Percentiles rank a stretch among this genome's conserved stretches.
Conservation (phyloP, 2,113 vertebrate genomes). For the Anser brachyrhynchus region DNA sequence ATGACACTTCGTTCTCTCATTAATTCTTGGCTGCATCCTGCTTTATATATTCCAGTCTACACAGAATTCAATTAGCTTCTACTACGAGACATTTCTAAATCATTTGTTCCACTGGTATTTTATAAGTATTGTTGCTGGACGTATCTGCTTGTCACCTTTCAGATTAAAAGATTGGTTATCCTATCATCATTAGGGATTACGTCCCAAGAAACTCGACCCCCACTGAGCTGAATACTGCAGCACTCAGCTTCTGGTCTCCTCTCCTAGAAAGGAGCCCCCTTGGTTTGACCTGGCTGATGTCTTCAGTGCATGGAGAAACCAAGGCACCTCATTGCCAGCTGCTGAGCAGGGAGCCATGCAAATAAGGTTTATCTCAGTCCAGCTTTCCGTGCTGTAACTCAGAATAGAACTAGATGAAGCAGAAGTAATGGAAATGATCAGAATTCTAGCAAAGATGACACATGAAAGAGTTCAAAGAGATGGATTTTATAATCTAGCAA, state of each 20-base stretch:
- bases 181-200: neutral
- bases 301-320: neutral
- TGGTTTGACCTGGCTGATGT: neutral
- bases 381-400: neutral
- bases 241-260: neutral
- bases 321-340: neutral
- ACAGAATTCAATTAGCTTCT: constrained; percentile 63
- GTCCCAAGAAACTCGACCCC: neutral
- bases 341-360: neutral
- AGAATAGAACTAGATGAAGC: neutral
- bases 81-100: constrained; percentile 58
- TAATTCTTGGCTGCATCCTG: constrained; percentile 37
- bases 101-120: constrained; percentile 50
- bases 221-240: neutral
- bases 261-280: neutral
- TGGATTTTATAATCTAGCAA: neutral
- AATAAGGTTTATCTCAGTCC: neutral
- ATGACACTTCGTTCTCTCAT: constrained; percentile 30
- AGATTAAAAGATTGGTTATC: neutral
- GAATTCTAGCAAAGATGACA: neutral
- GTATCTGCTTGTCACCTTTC: neutral
- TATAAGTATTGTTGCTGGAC: neutral
- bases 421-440: neutral
- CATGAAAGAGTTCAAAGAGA: neutral
- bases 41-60: constrained; percentile 43